Conservation (phyloP, 2,888 invertebrate species). For the Dicroscelio sp. region DNA sequence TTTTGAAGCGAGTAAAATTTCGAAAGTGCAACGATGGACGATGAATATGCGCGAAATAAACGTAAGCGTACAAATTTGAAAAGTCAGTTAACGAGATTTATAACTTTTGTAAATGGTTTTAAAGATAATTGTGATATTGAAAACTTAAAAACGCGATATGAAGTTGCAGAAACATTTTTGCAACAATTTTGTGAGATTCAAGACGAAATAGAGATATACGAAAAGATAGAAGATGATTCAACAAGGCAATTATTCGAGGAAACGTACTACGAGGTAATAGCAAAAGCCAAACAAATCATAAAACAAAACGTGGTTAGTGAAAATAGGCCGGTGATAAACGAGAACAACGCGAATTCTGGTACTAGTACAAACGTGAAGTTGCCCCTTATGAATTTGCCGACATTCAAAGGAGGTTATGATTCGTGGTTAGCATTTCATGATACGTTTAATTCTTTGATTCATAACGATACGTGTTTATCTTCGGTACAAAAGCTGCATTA, state of each 20-base stretch:
- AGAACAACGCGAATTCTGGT: too few relatives aligned
- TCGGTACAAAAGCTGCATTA: slow-evolving; percentile 72
- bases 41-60: too few relatives aligned
- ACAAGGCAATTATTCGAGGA: slow-evolving; percentile 9
- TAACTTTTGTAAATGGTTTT: too few relatives aligned
- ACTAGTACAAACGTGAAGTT: background rate
- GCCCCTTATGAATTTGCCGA: slow-evolving; percentile 12
- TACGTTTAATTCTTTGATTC: background rate
- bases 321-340: too few relatives aligned
- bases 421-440: slow-evolving; percentile 20
- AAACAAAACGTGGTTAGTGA: slow-evolving; percentile 25
- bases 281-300: background rate
- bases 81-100: too few relatives aligned
- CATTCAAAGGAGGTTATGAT: slow-evolving; percentile 25
- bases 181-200: slow-evolving; percentile 15
- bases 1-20: too few relatives aligned
- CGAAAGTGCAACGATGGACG: too few relatives aligned
- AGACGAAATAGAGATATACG: slow-evolving; percentile 28
- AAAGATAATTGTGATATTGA: too few relatives aligned
- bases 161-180: slow-evolving; percentile 1
- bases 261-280: slow-evolving; percentile 30
- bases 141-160: slow-evolving; percentile 6
- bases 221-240: too few relatives aligned
- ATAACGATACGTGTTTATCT: background rate
- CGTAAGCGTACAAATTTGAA: too few relatives aligned